Percentiles rank a stretch among this genome's conserved stretches.
Evolutionary conservation across 2,113 vertebrate genomes (phyloP).

Genomic region (Anguilla rostrata): DNA sequence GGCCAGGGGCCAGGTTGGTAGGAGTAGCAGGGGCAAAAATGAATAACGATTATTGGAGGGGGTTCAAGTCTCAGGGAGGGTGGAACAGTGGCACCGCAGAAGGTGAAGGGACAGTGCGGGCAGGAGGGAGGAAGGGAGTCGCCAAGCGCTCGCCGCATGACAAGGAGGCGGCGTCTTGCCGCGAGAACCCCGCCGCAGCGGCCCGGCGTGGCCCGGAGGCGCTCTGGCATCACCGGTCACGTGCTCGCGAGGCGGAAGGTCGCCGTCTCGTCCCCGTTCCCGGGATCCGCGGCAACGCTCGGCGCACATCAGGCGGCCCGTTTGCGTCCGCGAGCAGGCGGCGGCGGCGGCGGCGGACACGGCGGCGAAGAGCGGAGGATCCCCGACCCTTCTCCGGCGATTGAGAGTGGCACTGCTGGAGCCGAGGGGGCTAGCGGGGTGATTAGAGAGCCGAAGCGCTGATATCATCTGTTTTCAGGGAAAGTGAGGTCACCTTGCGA

Average conservation of each 20-base stretch:
- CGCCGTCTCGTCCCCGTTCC: not conserved
- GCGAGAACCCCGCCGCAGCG: too few relatives aligned
- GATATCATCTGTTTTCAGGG: not conserved
- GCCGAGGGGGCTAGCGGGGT: not conserved
- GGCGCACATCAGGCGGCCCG: not conserved
- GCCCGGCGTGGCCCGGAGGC: too few relatives aligned
- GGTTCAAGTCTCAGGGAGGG: too few relatives aligned
- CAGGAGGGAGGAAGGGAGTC: too few relatives aligned
- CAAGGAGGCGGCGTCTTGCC: too few relatives aligned
- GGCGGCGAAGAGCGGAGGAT: not conserved
- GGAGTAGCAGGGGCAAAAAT: not conserved
- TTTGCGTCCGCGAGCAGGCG: not conserved
- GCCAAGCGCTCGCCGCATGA: too few relatives aligned
- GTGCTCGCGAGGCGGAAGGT: not conserved
- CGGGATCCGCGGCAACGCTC: not conserved
- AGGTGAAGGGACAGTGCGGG: too few relatives aligned
- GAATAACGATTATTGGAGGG: not conserved
- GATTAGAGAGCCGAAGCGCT: not conserved
- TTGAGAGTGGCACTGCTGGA: not conserved
- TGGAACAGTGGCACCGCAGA: too few relatives aligned
- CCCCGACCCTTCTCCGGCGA: not conserved
- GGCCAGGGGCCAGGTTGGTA: not conserved
- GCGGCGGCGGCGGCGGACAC: not conserved
- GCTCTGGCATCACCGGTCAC: not conserved
- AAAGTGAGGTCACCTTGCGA: slow-evolving; percentile 6